phyloP scores from a whole-genome alignment of 2,113 vertebrate species.

The Alces alces region DNA sequence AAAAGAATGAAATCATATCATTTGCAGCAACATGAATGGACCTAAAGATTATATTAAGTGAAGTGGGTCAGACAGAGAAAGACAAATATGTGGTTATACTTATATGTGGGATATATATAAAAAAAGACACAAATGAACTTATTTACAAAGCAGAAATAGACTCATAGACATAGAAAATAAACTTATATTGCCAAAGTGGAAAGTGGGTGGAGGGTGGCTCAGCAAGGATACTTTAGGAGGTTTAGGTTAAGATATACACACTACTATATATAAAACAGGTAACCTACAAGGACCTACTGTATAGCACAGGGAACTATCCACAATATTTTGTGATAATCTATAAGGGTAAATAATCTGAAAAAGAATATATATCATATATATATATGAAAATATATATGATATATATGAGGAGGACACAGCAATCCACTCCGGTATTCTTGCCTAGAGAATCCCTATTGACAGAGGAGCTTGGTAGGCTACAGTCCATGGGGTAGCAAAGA shows the following conservation, averaged over 20 bases:
- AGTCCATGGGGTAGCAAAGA: background rate
- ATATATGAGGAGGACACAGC: rapidly evolving
- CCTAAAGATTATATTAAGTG: background rate
- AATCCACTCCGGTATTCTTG: background rate
- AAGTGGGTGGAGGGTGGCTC: background rate
- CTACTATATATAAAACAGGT: background rate
- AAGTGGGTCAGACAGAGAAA: background rate
- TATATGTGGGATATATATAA: background rate
- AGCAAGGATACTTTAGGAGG: background rate
- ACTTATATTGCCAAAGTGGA: background rate
- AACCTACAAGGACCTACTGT: background rate
- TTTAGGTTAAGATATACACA: background rate
- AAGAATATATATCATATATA: background rate
- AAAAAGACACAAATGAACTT: background rate
- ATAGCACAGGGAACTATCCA: background rate
- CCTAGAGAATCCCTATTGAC: background rate
- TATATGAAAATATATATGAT: background rate
- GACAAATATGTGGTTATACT: background rate
- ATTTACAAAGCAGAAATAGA: background rate
- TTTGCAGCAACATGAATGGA: background rate
- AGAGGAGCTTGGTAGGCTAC: background rate
- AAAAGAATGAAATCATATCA: background rate
- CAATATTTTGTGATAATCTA: background rate
- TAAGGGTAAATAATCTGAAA: background rate
- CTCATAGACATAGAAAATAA: background rate